A percentile compares a stretch with the other conserved stretches of the same genome.
These are phyloP conservation scores for Polia nebulosa DNA, from an alignment of 2,888 invertebrate species.

Conservation along the genomic window DNA sequence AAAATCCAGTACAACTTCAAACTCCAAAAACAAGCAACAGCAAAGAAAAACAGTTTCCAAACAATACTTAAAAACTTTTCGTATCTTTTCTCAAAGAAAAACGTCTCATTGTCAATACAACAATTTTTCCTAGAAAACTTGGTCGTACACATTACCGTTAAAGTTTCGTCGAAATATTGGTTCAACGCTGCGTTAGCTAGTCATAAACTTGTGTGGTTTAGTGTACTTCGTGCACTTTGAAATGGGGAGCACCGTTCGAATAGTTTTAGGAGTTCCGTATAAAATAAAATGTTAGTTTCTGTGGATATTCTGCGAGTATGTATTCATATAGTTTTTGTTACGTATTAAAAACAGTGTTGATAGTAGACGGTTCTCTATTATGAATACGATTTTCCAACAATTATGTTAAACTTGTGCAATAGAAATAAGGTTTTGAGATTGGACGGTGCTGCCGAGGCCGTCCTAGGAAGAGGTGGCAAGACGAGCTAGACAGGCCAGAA, in stretches of 20 bases:
- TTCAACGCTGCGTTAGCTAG: conserved; percentile 33
- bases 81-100: conserved; percentile 6
- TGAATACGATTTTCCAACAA: too few relatives aligned
- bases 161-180: conserved; percentile 62
- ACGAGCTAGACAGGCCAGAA: too few relatives aligned
- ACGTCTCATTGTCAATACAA: conserved; percentile 37
- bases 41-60: conserved; percentile 11
- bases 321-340: neutral
- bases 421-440: too few relatives aligned
- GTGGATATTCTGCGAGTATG: neutral
- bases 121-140: conserved; percentile 45
- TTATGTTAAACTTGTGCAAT: too few relatives aligned
- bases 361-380: too few relatives aligned
- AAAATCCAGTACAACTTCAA: neutral
- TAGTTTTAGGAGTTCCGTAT: conserved; percentile 32
- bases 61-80: conserved; percentile 16
- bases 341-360: neutral
- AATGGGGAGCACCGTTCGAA: conserved; percentile 31
- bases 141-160: conserved; percentile 34
- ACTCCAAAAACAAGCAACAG: neutral
- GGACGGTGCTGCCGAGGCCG: too few relatives aligned
- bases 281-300: conserved; percentile 27
- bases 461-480: too few relatives aligned
- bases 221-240: conserved; percentile 43
- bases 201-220: conserved; percentile 58